These are phyloP conservation scores for Alloscopus bannaensis DNA, from an alignment of 2,888 invertebrate species.

Conservation along the genomic window DNA sequence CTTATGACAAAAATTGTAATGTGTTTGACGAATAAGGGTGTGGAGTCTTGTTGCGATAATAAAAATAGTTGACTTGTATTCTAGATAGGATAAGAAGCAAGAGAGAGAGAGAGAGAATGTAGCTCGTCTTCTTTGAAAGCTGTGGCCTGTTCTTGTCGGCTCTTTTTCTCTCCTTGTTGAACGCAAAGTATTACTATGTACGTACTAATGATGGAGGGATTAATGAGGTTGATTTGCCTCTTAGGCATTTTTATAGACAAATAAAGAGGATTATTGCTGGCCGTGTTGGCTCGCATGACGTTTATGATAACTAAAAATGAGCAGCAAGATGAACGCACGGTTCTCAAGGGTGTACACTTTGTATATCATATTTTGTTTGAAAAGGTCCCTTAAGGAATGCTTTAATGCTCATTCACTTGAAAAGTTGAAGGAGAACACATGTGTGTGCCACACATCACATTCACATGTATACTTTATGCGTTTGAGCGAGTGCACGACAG, in stretches of 20 bases:
- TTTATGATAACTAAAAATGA: slow-evolving; percentile 38
- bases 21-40: slow-evolving; percentile 43
- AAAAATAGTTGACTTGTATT: slow-evolving; percentile 49
- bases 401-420: not conserved
- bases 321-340: not conserved
- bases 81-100: not conserved
- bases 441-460: slow-evolving; percentile 18
- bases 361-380: too few relatives aligned
- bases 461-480: too few relatives aligned
- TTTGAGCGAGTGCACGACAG: too few relatives aligned
- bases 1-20: slow-evolving; percentile 27
- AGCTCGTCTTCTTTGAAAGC: slow-evolving; percentile 20
- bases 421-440: too few relatives aligned
- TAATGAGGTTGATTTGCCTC: slow-evolving; percentile 61
- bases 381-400: slow-evolving; percentile 8
- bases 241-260: slow-evolving; percentile 58
- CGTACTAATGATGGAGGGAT: slow-evolving; percentile 58
- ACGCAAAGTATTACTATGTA: slow-evolving; percentile 11
- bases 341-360: too few relatives aligned
- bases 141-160: too few relatives aligned
- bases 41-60: slow-evolving; percentile 51
- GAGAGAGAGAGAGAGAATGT: slow-evolving; percentile 15
- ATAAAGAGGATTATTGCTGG: slow-evolving; percentile 50
- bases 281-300: slow-evolving; percentile 49
- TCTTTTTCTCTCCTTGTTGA: slow-evolving; percentile 17